phyloP scores from a whole-genome alignment of 2,797 vertebrate genomes.

The Pempheris klunzingeri region DNA sequence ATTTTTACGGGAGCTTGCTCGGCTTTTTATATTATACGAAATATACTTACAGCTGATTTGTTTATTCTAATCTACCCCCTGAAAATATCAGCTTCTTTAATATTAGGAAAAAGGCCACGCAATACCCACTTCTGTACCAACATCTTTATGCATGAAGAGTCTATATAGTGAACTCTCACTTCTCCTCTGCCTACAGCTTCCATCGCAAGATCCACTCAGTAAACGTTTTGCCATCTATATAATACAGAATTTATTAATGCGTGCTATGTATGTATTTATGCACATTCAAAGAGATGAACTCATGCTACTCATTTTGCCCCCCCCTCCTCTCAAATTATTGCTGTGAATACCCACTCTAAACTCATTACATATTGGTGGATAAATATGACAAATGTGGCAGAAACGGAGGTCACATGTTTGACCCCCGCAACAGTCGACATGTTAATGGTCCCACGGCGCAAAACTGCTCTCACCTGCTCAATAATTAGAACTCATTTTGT shows the following conservation, averaged over 20 bases:
- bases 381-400: conserved; percentile 35
- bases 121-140: neutral
- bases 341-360: neutral
- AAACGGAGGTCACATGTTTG: conserved; percentile 44
- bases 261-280: neutral
- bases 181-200: neutral
- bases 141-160: neutral
- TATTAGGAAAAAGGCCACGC: neutral
- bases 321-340: neutral
- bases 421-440: conserved; percentile 8
- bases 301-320: neutral
- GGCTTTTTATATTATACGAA: conserved; percentile 22
- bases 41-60: conserved; percentile 8
- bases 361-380: conserved; percentile 20
- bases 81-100: conserved; percentile 18
- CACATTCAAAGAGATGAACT: neutral
- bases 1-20: conserved; percentile 13
- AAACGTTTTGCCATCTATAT: neutral
- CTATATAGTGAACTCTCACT: neutral
- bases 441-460: conserved; percentile 44
- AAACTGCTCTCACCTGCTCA: conserved; percentile 49
- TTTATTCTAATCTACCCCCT: conserved; percentile 1
- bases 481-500: conserved; percentile 57
- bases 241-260: neutral
- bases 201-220: neutral